Percentiles rank a stretch among this genome's conserved stretches.
Conservation (phyloP, 1,140 invertebrate genomes). For the Dolichoris vasculosae region DNA sequence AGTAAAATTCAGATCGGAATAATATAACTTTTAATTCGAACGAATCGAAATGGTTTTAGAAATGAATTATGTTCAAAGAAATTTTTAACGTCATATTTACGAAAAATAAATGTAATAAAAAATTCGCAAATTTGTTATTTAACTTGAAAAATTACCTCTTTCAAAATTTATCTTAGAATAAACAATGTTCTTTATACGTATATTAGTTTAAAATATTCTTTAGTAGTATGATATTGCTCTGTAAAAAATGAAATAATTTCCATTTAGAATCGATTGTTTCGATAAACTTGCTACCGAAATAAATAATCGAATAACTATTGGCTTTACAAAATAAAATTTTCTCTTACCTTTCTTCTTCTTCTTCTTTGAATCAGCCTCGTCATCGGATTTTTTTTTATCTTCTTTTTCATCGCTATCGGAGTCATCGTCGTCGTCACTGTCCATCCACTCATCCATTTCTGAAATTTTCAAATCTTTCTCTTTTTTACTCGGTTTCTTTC, state of each 20-base stretch:
- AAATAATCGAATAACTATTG: not conserved
- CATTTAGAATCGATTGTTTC: not conserved
- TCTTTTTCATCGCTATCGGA: constrained; percentile 80
- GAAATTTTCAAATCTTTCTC: constrained; percentile 87
- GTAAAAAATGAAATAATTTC: not conserved
- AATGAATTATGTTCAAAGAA: no score
- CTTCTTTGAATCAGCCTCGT: constrained; percentile 79
- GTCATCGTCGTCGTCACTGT: constrained; percentile 85
- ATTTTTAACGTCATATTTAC: no score
- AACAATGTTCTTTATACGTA: no score
- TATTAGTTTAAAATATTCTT: no score
- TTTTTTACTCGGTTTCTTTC: constrained; percentile 76
- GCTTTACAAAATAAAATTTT: not conserved
- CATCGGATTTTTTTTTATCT: constrained; percentile 81
- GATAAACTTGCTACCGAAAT: not conserved
- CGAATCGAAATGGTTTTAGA: no score
- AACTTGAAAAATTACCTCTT: no score
- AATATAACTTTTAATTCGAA: no score
- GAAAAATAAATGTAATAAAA: no score
- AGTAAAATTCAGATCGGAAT: no score
- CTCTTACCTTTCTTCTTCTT: constrained; percentile 79
- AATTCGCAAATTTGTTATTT: no score
- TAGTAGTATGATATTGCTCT: not conserved
- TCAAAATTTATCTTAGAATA: no score
- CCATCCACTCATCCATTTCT: constrained; percentile 96